A percentile compares a stretch with the other conserved stretches of the same genome.
Conservation (phyloP, 2,888 invertebrate species). For the Caenorhabditis afra region DNA sequence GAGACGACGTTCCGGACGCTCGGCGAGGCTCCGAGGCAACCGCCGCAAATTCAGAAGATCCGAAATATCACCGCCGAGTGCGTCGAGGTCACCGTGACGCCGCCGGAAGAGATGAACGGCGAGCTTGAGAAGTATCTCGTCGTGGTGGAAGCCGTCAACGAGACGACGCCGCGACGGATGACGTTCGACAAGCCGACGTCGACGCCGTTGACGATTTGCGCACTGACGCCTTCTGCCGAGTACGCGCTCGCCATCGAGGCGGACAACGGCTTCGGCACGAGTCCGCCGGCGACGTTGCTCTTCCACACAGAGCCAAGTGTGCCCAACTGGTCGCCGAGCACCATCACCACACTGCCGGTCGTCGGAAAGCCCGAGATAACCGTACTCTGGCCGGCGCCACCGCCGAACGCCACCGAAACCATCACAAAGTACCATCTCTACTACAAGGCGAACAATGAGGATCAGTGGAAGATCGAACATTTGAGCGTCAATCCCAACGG, state of each 20-base stretch:
- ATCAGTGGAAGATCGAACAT: conserved; percentile 65
- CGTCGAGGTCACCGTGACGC: conserved; percentile 66
- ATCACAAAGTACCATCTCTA: conserved; percentile 63
- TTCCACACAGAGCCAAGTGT: conserved; percentile 74
- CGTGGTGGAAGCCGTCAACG: conserved; percentile 26
- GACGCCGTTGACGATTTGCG: conserved; percentile 65
- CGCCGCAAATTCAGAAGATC: conserved; percentile 70
- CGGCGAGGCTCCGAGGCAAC: conserved; percentile 70
- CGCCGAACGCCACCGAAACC: conserved; percentile 32
- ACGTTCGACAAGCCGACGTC: conserved; percentile 59
- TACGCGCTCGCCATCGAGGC: conserved; percentile 72
- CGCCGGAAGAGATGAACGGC: conserved; percentile 65
- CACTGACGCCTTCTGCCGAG: conserved; percentile 64
- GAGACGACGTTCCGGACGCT: conserved; percentile 74
- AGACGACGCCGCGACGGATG: conserved; percentile 28
- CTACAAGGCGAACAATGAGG: conserved; percentile 54
- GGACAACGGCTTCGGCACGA: conserved; percentile 75
- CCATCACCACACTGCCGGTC: conserved; percentile 61
- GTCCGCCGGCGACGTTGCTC: conserved; percentile 67
- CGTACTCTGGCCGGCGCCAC: conserved; percentile 58
- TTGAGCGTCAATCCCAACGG: conserved; percentile 54
- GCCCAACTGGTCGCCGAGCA: conserved; percentile 72
- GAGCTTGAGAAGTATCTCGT: conserved; percentile 57
- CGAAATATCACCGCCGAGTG: conserved; percentile 71
- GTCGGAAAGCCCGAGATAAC: conserved; percentile 62